These are phyloP conservation scores for Orcinus orca DNA, from an alignment of 2,113 vertebrate species.

Conservation along the genomic window DNA sequence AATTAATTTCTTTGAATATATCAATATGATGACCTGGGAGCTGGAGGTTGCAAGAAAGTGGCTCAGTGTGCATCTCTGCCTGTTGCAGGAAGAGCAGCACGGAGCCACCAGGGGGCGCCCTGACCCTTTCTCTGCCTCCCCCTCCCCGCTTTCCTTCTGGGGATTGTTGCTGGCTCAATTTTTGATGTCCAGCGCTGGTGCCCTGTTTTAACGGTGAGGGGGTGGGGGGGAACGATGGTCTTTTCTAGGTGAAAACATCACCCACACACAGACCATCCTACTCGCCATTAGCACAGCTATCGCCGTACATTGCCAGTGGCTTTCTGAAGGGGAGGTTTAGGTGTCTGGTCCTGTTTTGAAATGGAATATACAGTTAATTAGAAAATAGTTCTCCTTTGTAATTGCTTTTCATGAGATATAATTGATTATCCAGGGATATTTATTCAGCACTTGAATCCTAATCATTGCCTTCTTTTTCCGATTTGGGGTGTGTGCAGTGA, in stretches of 20 bases:
- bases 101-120: slow-evolving; percentile 77
- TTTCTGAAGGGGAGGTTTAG: neutral
- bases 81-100: neutral
- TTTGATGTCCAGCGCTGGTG: neutral
- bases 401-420: neutral
- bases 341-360: neutral
- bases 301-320: neutral
- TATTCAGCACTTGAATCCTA: neutral
- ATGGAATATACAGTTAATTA: neutral
- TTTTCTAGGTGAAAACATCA: slow-evolving; percentile 20
- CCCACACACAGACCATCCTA: neutral
- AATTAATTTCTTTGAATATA: neutral
- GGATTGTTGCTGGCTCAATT: neutral
- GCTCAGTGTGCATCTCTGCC: neutral
- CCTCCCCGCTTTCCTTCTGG: neutral
- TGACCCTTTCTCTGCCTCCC: slow-evolving; percentile 35
- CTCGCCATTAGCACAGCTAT: neutral
- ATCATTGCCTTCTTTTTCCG: neutral
- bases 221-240: neutral
- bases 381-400: slow-evolving; percentile 12
- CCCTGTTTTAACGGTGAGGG: neutral
- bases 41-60: neutral
- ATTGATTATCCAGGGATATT: neutral
- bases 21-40: neutral
- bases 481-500: fast-evolving